Percentiles rank a stretch among this genome's conserved stretches.
Evolutionary conservation across 2,113 vertebrate genomes (phyloP).

Genomic region (Protobothrops flavoviridis): DNA sequence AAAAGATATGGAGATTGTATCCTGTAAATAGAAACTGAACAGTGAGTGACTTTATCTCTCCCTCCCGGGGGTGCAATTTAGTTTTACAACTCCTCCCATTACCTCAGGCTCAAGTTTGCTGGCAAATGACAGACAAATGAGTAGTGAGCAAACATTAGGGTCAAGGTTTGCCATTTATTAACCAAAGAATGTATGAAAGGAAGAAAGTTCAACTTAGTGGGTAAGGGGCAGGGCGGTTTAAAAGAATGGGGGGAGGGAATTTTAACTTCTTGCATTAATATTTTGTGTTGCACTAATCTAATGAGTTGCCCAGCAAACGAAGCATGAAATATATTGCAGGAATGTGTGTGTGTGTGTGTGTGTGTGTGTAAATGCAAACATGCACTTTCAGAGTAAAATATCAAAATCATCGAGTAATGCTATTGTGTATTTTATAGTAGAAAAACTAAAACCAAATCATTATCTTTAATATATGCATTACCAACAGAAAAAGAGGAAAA

Average conservation of each 20-base stretch:
- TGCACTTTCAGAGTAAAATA: conserved; percentile 63
- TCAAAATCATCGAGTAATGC: conserved; percentile 65
- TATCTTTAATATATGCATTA: conserved; percentile 55
- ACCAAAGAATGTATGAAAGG: conserved; percentile 68
- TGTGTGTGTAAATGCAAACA: not conserved
- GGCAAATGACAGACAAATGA: conserved; percentile 62
- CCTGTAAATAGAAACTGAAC: conserved; percentile 50
- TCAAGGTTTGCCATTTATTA: conserved; percentile 66
- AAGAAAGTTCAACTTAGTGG: conserved; percentile 58
- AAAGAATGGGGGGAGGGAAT: conserved; percentile 28
- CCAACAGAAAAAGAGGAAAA: conserved; percentile 34
- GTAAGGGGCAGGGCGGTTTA: not conserved
- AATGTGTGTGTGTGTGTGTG: conserved; percentile 36
- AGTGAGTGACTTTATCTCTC: conserved; percentile 52
- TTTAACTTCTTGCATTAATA: conserved; percentile 70
- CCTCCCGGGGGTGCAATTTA: conserved; percentile 65
- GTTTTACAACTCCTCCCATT: conserved; percentile 56
- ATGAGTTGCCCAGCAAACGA: conserved; percentile 76
- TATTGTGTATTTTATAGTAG: conserved; percentile 71
- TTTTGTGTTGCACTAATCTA: conserved; percentile 62
- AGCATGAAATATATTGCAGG: conserved; percentile 70
- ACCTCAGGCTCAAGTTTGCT: conserved; percentile 56
- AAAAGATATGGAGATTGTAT: not conserved
- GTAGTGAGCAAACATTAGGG: conserved; percentile 57
- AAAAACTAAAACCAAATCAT: conserved; percentile 58